phyloP scores from a whole-genome alignment of 1,140 invertebrate genomes.

The Drosophila repletoides region DNA sequence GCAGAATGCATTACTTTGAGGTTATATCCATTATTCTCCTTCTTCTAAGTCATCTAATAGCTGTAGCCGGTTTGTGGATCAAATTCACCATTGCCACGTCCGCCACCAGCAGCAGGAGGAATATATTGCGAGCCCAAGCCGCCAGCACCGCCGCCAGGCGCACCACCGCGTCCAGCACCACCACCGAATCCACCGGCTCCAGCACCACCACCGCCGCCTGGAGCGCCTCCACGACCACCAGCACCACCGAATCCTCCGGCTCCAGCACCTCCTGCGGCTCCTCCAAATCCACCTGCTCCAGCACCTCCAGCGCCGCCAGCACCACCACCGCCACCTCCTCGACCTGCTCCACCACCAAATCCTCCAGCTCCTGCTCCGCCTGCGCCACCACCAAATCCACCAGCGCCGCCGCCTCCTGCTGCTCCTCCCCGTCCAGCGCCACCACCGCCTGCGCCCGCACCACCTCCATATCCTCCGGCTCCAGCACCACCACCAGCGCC shows the following conservation, averaged over 20 bases:
- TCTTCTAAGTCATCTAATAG: slow-evolving; percentile 51
- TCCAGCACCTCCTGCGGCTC: slow-evolving; percentile 55
- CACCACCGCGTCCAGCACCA: neutral
- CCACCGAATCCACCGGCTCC: slow-evolving; percentile 29
- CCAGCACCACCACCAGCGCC: slow-evolving; percentile 82
- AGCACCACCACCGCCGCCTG: slow-evolving; percentile 45
- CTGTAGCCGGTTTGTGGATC: slow-evolving; percentile 79
- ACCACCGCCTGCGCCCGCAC: slow-evolving; percentile 81
- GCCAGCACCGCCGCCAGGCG: neutral
- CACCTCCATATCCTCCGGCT: slow-evolving; percentile 70
- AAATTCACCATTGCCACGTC: slow-evolving; percentile 80
- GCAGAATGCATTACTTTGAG: slow-evolving; percentile 61
- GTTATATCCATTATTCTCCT: slow-evolving; percentile 45
- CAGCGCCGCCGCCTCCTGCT: slow-evolving; percentile 47
- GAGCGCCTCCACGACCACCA: slow-evolving; percentile 41
- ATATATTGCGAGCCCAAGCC: too few relatives aligned
- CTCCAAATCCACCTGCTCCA: slow-evolving; percentile 29
- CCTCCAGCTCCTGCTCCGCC: slow-evolving; percentile 50
- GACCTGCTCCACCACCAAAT: slow-evolving; percentile 27
- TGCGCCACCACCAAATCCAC: slow-evolving; percentile 58
- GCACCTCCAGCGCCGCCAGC: slow-evolving; percentile 35
- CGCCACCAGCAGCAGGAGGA: slow-evolving; percentile 40
- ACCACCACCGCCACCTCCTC: slow-evolving; percentile 13
- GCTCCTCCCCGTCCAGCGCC: neutral
- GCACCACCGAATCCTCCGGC: slow-evolving; percentile 68